Conservation (phyloP, 2,113 vertebrate genomes). For the Phylloscopus whistleri region DNA sequence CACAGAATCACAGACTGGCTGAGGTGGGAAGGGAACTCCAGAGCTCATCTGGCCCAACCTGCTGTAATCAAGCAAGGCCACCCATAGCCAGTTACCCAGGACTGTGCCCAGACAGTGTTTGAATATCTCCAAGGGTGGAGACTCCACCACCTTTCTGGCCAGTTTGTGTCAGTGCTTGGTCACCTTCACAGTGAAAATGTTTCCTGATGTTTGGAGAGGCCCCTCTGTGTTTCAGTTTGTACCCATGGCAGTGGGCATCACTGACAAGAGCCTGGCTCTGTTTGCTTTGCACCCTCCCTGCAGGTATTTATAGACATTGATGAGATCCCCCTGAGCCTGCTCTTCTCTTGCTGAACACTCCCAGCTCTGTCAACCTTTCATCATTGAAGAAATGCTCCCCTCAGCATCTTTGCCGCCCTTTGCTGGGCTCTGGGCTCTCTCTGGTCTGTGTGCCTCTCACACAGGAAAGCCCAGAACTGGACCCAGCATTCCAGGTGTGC, state of each 20-base stretch:
- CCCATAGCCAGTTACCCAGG: neutral
- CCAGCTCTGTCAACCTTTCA: neutral
- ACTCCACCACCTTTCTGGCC: neutral
- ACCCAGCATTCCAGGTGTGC: neutral
- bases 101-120: accelerated
- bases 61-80: neutral
- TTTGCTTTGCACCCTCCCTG: neutral
- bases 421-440: neutral
- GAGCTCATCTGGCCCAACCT: neutral
- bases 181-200: neutral
- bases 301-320: neutral
- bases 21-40: neutral
- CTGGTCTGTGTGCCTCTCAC: neutral
- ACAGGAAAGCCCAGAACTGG: neutral
- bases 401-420: neutral
- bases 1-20: neutral
- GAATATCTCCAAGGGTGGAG: neutral
- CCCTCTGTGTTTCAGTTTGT: neutral
- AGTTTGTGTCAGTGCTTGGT: neutral
- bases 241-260: neutral
- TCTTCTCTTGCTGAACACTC: neutral
- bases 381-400: neutral
- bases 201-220: neutral
- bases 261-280: accelerated
- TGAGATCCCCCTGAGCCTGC: neutral